Evolutionary conservation across 2,888 invertebrate species (phyloP).

Genomic region (Caenorhabditis afra): DNA sequence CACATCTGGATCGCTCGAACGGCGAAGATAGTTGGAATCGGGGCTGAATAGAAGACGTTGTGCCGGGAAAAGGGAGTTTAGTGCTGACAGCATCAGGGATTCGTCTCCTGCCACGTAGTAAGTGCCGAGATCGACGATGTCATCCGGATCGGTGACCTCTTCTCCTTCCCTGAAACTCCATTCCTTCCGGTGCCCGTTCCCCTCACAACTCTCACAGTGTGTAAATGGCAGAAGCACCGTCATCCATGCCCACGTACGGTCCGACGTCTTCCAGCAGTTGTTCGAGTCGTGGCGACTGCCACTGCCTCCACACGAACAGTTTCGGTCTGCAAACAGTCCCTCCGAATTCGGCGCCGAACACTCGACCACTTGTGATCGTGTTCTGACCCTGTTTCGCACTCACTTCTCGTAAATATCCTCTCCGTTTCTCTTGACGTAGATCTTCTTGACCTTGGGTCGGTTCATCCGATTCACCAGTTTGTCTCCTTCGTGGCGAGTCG

Average conservation of each 20-base stretch:
- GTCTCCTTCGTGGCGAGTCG: slow-evolving; percentile 64
- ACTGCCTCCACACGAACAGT: slow-evolving; percentile 72
- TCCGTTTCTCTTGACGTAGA: slow-evolving; percentile 70
- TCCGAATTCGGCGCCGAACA: no score
- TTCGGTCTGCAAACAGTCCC: slow-evolving; percentile 62
- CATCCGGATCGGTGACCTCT: slow-evolving; percentile 66
- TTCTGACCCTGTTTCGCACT: slow-evolving; percentile 29
- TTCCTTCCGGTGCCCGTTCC: not conserved
- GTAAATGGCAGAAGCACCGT: slow-evolving; percentile 59
- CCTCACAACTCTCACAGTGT: slow-evolving; percentile 33
- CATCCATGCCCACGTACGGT: slow-evolving; percentile 66
- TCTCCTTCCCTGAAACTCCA: slow-evolving; percentile 65
- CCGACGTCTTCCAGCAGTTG: slow-evolving; percentile 71
- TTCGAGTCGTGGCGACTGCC: slow-evolving; percentile 67
- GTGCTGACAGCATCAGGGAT: slow-evolving; percentile 55
- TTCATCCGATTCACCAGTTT: slow-evolving; percentile 64
- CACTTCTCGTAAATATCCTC: slow-evolving; percentile 66
- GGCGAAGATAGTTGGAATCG: slow-evolving; percentile 19
- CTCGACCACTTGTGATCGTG: slow-evolving; percentile 29
- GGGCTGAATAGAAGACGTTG: slow-evolving; percentile 13
- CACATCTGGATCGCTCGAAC: slow-evolving; percentile 49
- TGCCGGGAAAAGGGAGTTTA: not conserved
- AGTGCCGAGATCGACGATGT: slow-evolving; percentile 67
- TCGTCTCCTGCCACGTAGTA: slow-evolving; percentile 70
- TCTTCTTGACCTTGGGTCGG: slow-evolving; percentile 66